phyloP scores from a whole-genome alignment of 1,140 invertebrate genomes.

The Microplitis demolitor region DNA sequence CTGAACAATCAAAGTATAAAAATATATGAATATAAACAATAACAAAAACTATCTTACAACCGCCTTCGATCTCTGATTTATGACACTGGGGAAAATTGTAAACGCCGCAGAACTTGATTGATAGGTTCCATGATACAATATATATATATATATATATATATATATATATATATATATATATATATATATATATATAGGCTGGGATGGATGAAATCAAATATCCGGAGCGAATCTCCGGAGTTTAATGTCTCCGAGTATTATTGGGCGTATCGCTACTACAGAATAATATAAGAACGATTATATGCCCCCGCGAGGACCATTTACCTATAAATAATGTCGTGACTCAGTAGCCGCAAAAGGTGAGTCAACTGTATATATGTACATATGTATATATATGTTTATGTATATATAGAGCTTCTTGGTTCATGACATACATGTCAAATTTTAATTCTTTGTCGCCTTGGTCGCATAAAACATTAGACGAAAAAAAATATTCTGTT shows the following conservation, averaged over 20 bases:
- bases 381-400: neutral
- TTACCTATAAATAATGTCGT: conserved; percentile 45
- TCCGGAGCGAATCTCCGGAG: conserved; percentile 10
- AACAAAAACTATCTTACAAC: no score
- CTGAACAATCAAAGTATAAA: no score
- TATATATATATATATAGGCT: neutral
- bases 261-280: neutral
- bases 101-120: neutral
- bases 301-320: neutral
- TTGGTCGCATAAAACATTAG: neutral
- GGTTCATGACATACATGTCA: neutral
- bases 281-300: conserved; percentile 12
- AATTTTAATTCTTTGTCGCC: neutral
- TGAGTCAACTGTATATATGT: conserved; percentile 39
- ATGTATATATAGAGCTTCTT: neutral
- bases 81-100: no score
- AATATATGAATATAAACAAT: no score
- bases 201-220: conserved; percentile 16
- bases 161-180: neutral
- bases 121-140: neutral
- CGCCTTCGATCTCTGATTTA: no score
- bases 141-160: neutral
- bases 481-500: no score
- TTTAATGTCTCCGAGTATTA: conserved; percentile 1
- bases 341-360: conserved; percentile 41